Conservation (phyloP, 2,888 invertebrate genomes). For the Dryococelus australis region DNA sequence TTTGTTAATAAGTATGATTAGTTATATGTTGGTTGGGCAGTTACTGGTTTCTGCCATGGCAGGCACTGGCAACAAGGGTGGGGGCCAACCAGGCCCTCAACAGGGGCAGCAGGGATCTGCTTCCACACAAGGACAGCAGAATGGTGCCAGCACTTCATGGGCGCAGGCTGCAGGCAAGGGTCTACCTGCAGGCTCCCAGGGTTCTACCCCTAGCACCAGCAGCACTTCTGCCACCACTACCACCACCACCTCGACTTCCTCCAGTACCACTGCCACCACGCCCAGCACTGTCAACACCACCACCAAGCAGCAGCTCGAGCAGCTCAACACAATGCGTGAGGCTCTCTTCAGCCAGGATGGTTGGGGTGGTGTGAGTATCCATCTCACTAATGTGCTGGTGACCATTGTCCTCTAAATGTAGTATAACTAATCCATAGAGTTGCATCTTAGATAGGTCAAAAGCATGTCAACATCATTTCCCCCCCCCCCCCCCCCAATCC, state of each 20-base stretch:
- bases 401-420: no score
- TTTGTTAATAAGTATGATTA: no score
- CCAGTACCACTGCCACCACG: conserved; percentile 25
- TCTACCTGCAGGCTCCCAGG: conserved; percentile 48
- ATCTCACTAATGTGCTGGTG: no score
- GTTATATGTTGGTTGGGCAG: no score
- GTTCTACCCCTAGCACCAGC: conserved; percentile 55
- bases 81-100: conserved; percentile 37
- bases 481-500: no score
- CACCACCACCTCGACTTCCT: background rate
- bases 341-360: conserved; percentile 91
- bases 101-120: conserved; percentile 52
- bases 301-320: conserved; percentile 84
- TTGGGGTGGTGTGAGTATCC: conserved; percentile 84
- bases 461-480: no score
- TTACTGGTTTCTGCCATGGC: background rate
- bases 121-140: conserved; percentile 40
- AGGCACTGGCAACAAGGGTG: background rate
- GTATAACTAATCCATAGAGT: no score
- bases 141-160: conserved; percentile 56
- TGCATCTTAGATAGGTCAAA: no score
- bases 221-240: conserved; percentile 54
- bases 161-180: conserved; percentile 64
- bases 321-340: conserved; percentile 89
- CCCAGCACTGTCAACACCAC: conserved; percentile 63